Evolutionary conservation across 1,140 invertebrate species (phyloP).

Genomic region (Drosophila tsacasi): DNA sequence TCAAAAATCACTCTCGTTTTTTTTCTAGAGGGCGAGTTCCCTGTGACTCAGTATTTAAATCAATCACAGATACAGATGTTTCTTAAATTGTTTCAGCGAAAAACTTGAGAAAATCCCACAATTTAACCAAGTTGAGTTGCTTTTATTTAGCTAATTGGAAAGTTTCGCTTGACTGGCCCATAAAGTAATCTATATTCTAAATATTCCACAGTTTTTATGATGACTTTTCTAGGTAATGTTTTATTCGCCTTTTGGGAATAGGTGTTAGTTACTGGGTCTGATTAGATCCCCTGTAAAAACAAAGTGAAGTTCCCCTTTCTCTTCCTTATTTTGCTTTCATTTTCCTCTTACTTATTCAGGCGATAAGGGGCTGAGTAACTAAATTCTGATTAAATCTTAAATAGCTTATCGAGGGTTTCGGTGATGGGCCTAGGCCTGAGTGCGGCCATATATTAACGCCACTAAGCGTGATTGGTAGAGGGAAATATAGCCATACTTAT

Average conservation of each 20-base stretch:
- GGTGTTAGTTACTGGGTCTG: not conserved
- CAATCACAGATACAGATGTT: not conserved
- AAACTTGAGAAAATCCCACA: conserved; percentile 5
- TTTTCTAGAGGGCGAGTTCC: not conserved
- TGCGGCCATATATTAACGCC: conserved; percentile 49
- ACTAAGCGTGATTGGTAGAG: conserved; percentile 48
- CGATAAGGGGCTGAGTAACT: conserved; percentile 26
- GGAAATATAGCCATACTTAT: conserved; percentile 59
- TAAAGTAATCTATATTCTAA: not conserved
- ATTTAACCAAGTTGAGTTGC: conserved; percentile 6
- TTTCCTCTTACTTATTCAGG: conserved; percentile 10
- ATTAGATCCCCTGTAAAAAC: not conserved
- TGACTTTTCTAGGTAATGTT: not conserved
- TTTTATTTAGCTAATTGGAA: conserved; percentile 1
- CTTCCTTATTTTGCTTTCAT: conserved; percentile 4
- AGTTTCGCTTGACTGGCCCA: not conserved
- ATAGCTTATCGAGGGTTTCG: conserved; percentile 35
- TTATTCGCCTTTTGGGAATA: not conserved
- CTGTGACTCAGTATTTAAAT: not conserved
- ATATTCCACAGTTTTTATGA: not conserved
- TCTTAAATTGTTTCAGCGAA: not conserved
- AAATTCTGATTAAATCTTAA: conserved; percentile 44
- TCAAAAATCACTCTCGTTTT: not conserved
- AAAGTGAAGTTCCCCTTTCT: not conserved
- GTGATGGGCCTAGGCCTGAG: conserved; percentile 30